Evolutionary conservation across 2,797 vertebrate genomes (phyloP).

Genomic region (Chelmon rostratus): DNA sequence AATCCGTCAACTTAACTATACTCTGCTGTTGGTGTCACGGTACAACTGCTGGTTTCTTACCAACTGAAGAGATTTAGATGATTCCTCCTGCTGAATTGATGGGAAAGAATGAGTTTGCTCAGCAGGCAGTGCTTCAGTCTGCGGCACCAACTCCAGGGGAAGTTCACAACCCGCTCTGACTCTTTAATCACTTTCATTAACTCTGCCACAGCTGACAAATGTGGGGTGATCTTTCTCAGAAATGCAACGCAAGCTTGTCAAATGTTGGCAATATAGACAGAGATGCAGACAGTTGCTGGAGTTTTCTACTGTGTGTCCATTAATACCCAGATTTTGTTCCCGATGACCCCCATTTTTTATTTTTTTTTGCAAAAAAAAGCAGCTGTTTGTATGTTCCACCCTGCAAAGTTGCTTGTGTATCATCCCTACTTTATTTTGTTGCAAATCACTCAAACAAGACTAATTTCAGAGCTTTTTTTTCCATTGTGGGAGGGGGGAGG

Average conservation of each 20-base stretch:
- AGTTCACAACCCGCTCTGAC: neutral
- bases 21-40: constrained; percentile 22
- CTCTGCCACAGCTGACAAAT: constrained; percentile 7
- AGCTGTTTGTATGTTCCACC: constrained; percentile 22
- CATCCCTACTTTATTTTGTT: constrained; percentile 40
- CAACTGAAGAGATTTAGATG: neutral
- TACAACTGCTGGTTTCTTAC: constrained; percentile 12
- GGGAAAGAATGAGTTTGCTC: neutral
- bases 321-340: constrained; percentile 16
- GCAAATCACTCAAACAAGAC: constrained; percentile 31
- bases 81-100: constrained; percentile 11
- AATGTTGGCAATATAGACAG: constrained; percentile 22
- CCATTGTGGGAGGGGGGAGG: neutral
- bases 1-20: constrained; percentile 8
- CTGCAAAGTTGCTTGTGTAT: constrained; percentile 37
- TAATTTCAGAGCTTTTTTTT: constrained; percentile 22
- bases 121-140: neutral
- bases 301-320: constrained; percentile 44
- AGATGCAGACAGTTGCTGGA: constrained; percentile 19
- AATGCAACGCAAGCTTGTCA: constrained; percentile 15
- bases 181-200: constrained; percentile 5
- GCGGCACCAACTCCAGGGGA: neutral
- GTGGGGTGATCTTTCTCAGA: neutral
- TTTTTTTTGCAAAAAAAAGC: constrained; percentile 11
- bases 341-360: neutral